phyloP scores from a whole-genome alignment of 2,888 invertebrate genomes.

The Ennomos fuscantarius region DNA sequence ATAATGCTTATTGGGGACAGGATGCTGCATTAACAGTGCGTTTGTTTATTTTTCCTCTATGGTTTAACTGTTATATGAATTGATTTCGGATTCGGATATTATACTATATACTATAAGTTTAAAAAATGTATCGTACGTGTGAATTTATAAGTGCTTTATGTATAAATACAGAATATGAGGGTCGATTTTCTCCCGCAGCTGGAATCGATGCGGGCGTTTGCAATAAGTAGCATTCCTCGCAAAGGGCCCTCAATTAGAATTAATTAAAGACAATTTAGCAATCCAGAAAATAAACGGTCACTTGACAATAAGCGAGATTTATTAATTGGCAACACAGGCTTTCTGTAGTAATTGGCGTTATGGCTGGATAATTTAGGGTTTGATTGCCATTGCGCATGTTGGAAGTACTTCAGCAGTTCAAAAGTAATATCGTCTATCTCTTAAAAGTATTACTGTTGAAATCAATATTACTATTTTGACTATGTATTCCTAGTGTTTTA shows the following conservation, averaged over 20 bases:
- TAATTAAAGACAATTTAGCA: constrained; percentile 85
- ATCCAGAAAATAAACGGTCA: constrained; percentile 75
- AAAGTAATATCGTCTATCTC: not conserved
- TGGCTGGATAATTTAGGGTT: constrained; percentile 9
- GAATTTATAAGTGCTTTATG: constrained; percentile 54
- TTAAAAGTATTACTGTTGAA: too few species aligned
- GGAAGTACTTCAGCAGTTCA: not conserved
- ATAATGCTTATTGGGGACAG: constrained; percentile 53
- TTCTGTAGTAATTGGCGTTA: constrained; percentile 23
- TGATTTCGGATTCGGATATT: constrained; percentile 32
- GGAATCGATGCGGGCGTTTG: constrained; percentile 74
- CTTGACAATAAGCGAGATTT: constrained; percentile 79
- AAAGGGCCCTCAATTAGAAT: constrained; percentile 82
- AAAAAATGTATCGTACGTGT: constrained; percentile 60
- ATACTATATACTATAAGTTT: constrained; percentile 48
- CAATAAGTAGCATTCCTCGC: constrained; percentile 69
- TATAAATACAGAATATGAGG: constrained; percentile 55
- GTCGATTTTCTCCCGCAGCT: constrained; percentile 58
- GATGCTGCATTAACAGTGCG: constrained; percentile 49
- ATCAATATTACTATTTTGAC: too few species aligned
- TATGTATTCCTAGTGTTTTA: too few species aligned
- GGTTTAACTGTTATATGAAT: constrained; percentile 49
- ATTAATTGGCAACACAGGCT: constrained; percentile 44
- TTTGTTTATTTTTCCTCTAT: constrained; percentile 52
- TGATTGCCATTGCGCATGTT: constrained; percentile 6